These are phyloP conservation scores for Polyergus mexicanus DNA, from an alignment of 1,140 invertebrate genomes.

Conservation along the genomic window DNA sequence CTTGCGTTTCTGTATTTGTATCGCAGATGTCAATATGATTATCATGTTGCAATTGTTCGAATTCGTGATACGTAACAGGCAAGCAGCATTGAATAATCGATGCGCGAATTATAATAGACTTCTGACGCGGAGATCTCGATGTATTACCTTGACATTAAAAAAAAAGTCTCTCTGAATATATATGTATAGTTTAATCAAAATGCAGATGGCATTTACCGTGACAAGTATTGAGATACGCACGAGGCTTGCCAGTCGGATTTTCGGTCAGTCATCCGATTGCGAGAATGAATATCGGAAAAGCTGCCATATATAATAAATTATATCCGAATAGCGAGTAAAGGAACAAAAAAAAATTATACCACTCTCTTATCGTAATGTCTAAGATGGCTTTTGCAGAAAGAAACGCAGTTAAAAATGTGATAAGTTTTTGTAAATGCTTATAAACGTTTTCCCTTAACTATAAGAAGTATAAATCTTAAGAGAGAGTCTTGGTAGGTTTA, in stretches of 20 bases:
- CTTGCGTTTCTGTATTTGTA: constrained; percentile 29
- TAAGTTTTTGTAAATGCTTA: constrained; percentile 87
- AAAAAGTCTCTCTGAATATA: constrained; percentile 72
- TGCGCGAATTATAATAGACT: constrained; percentile 1
- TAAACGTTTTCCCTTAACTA: constrained; percentile 85
- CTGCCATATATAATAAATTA: constrained; percentile 70
- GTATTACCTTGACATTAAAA: constrained; percentile 54
- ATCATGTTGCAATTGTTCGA: constrained; percentile 1
- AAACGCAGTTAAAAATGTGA: constrained; percentile 85
- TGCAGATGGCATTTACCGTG: constrained; percentile 52
- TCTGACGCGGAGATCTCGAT: constrained; percentile 17
- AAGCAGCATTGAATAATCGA: constrained; percentile 21
- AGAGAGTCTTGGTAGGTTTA: constrained; percentile 77
- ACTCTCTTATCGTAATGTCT: constrained; percentile 70
- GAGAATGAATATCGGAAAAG: constrained; percentile 54
- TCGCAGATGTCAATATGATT: constrained; percentile 37
- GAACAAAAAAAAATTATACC: constrained; percentile 50
- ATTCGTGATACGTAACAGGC: not conserved
- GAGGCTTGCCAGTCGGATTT: constrained; percentile 16
- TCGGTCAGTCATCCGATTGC: not conserved
- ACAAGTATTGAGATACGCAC: not conserved
- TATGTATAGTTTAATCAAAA: constrained; percentile 71
- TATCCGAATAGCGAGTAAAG: constrained; percentile 63
- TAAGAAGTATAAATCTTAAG: constrained; percentile 82
- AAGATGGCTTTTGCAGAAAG: constrained; percentile 82